phyloP scores from a whole-genome alignment of 2,797 vertebrate species.

The Leucoraja ocellata region DNA sequence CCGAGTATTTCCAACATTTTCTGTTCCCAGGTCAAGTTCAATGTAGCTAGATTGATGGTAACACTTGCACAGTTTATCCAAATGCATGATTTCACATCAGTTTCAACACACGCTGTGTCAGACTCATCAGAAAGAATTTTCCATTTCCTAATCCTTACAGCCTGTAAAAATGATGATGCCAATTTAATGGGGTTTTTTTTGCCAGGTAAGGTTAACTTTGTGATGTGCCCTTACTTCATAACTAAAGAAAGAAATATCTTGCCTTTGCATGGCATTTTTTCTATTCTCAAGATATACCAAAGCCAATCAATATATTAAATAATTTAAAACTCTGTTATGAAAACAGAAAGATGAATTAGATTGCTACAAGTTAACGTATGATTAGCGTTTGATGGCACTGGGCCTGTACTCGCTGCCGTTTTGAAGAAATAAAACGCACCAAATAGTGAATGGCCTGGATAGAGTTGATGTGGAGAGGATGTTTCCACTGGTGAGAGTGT shows the following conservation, averaged over 20 bases:
- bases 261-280: background rate
- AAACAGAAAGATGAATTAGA: background rate
- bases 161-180: background rate
- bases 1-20: too few species aligned
- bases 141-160: background rate
- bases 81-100: background rate
- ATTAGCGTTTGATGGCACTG: too few species aligned
- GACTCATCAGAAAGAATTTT: background rate
- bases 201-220: background rate
- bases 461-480: too few species aligned
- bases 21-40: background rate
- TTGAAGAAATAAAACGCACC: too few species aligned
- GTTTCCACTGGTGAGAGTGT: too few species aligned
- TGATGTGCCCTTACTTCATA: background rate
- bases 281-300: background rate
- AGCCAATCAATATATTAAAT: background rate
- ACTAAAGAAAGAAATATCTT: background rate
- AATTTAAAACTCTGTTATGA: background rate
- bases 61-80: background rate
- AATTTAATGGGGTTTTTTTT: background rate
- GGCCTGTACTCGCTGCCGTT: too few species aligned
- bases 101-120: background rate
- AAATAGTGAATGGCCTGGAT: too few species aligned
- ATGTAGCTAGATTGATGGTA: background rate
- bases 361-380: too few species aligned